Percentiles rank a stretch among this genome's conserved stretches.
phyloP scores from a whole-genome alignment of 2,888 invertebrate genomes.

The Branchipolynoe longqiensis region DNA sequence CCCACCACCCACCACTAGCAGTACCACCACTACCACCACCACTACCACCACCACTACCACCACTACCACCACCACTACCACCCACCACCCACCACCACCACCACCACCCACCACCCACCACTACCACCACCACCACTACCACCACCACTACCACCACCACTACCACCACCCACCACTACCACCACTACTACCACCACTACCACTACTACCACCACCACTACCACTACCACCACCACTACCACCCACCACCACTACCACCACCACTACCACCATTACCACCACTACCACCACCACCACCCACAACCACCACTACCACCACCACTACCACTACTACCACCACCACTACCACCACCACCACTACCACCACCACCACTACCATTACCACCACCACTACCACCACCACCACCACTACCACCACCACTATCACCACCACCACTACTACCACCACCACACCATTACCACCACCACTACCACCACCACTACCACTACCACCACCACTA shows the following conservation, averaged over 20 bases:
- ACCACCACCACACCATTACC: no score
- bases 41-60: not conserved
- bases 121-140: no score
- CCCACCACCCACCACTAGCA: not conserved
- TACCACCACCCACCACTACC: not conserved
- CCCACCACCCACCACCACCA: not conserved
- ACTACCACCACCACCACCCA: not conserved
- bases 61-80: not conserved
- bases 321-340: not conserved
- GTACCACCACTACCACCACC: no score
- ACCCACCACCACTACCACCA: not conserved
- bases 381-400: not conserved
- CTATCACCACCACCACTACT: not conserved
- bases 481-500: constrained; percentile 8
- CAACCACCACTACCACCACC: not conserved
- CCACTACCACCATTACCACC: not conserved
- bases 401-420: constrained; percentile 8
- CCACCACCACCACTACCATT: not conserved
- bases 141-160: not conserved
- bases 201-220: not conserved
- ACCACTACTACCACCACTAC: not conserved
- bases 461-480: not conserved
- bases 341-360: not conserved
- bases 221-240: not conserved
- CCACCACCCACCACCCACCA: not conserved